A percentile compares a stretch with the other conserved stretches of the same genome.
Evolutionary conservation across 64 coral and sea anemone species (phyloP).

Genomic region (Porites australiensis): DNA sequence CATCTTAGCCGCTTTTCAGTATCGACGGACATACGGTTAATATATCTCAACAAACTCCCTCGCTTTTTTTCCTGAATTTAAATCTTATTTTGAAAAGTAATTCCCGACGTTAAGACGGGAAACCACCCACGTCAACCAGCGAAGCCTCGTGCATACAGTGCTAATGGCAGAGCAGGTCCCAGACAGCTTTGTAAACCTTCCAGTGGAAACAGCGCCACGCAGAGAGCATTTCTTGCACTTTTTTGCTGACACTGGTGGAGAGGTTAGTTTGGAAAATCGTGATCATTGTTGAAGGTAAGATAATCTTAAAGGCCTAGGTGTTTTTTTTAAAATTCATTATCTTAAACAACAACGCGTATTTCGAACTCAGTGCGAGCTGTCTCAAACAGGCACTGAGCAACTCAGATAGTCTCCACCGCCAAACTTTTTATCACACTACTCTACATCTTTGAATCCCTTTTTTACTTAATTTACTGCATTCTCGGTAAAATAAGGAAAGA

Average conservation of each 20-base stretch:
- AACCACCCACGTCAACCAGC: not conserved
- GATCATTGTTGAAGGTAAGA: not conserved
- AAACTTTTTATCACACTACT: not conserved
- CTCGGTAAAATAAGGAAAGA: not conserved
- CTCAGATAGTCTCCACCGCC: not conserved
- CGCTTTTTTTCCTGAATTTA: conserved; percentile 45
- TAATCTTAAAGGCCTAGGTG: not conserved
- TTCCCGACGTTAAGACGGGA: not conserved
- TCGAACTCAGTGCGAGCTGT: not conserved
- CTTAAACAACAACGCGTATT: too few species aligned
- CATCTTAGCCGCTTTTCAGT: conserved; percentile 49
- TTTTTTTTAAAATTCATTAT: not conserved
- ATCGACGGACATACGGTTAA: conserved; percentile 38
- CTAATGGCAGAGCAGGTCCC: not conserved
- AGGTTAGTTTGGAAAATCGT: not conserved
- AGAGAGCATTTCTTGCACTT: not conserved
- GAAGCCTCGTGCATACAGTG: not conserved
- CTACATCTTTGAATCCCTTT: not conserved
- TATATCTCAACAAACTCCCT: conserved; percentile 61
- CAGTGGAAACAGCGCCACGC: not conserved
- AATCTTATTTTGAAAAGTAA: conserved; percentile 1
- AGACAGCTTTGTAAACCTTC: not conserved
- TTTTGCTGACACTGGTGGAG: not conserved
- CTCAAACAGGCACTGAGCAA: not conserved
- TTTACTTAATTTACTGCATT: not conserved